Evolutionary conservation across 2,797 vertebrate genomes (phyloP).

Genomic region (Danio kyathit): DNA sequence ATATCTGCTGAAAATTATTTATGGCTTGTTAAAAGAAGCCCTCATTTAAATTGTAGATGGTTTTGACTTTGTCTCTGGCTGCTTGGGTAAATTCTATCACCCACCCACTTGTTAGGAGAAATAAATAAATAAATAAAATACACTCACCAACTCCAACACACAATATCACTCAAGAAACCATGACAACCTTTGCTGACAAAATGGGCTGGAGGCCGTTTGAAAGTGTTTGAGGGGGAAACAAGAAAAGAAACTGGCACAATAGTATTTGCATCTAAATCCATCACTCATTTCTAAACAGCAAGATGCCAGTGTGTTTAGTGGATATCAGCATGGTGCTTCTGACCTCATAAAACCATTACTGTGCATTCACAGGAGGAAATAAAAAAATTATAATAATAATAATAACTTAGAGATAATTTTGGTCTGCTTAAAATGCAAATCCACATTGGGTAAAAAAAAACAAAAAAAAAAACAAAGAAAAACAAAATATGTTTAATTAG

Average conservation of each 20-base stretch:
- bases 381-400: too few species aligned
- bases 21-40: constrained; percentile 22
- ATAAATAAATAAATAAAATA: background rate
- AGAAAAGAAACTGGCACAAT: constrained; percentile 23
- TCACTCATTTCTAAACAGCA: constrained; percentile 1
- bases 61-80: constrained; percentile 26
- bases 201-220: constrained; percentile 27
- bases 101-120: constrained; percentile 4
- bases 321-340: constrained; percentile 1
- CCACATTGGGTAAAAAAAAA: background rate
- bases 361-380: background rate
- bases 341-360: constrained; percentile 11
- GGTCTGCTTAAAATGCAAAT: background rate
- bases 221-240: constrained; percentile 24
- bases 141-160: constrained; percentile 27
- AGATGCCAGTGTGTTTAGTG: background rate
- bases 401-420: background rate
- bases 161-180: constrained; percentile 41
- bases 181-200: constrained; percentile 47
- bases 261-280: background rate
- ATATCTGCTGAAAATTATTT: background rate
- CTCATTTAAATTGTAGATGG: constrained; percentile 31
- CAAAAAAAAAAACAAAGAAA: background rate
- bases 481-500: background rate
- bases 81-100: constrained; percentile 16